Evolutionary conservation across 2,113 vertebrate genomes (phyloP).

Genomic region (Pluvialis apricaria): DNA sequence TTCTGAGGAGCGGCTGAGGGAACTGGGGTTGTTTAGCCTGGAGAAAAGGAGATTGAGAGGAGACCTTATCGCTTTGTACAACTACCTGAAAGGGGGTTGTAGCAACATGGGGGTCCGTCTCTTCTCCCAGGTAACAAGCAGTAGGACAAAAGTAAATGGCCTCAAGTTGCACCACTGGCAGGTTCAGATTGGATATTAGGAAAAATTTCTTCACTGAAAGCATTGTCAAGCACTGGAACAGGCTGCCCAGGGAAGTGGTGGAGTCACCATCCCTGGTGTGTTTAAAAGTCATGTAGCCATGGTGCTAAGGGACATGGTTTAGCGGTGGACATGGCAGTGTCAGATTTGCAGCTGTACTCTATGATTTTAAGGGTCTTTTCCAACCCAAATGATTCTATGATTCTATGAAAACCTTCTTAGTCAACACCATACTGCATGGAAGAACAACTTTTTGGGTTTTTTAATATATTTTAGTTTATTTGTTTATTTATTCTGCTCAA

Average conservation of each 20-base stretch:
- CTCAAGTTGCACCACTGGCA: neutral
- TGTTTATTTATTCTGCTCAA: neutral
- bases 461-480: neutral
- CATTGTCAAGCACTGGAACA: neutral
- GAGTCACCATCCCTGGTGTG: neutral
- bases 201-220: neutral
- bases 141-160: accelerated
- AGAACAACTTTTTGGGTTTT: neutral
- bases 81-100: accelerated
- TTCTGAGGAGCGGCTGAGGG: neutral
- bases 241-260: neutral
- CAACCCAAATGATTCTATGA: neutral
- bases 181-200: neutral
- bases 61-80: neutral
- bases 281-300: neutral
- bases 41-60: neutral
- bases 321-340: neutral
- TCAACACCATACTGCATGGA: neutral
- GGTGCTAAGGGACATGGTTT: neutral
- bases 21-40: neutral
- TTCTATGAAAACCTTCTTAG: neutral
- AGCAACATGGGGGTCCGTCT: accelerated
- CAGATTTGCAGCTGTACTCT: neutral
- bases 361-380: neutral
- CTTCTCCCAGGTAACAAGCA: neutral